Evolutionary conservation across 2,113 vertebrate genomes (phyloP), one percentile per base, ranked within the genome.

Genomic region (Tetrax tetrax): DNA sequence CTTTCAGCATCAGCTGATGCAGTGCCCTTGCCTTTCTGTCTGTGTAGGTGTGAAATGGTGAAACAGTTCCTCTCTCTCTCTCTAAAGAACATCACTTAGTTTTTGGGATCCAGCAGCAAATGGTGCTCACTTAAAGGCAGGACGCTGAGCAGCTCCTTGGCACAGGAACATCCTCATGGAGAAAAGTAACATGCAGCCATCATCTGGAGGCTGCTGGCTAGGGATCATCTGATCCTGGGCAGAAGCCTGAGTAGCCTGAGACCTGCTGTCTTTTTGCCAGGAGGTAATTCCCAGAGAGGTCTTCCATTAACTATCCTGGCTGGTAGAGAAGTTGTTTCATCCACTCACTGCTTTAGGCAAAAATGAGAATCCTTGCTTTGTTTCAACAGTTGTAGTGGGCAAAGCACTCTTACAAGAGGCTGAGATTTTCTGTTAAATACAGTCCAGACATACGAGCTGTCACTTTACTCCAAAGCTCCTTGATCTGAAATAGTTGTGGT

Each of bases 401-500:
- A 47, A 92, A 80, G 54, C n/a, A 14, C 12, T 3, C 28, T 89
- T 79, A 22, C 0, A 53, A 53, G 47, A 51, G 37, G 28, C 64
- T 76, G 61, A 91, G 33, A 82, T 69, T 79, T 93, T 57, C 41
- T n/a, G 53, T 75, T 83, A 90, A 82, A 51, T 78, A 38, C 20
- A 68, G 51, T 48, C 35, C 33, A 78, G 57, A 41, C 35, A 8
- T 57, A 28, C 17, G 92, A 81, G 48, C 57, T 75, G 22, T 81
- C 68, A 22, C 60, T 70, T 77, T 43, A 50, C 47, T 74, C 66
- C 78, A 56, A 74, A 88, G 10, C 33, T 83, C 31, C 43, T 83
- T 96, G 76, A 57, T 92, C 79, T 81, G 82, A 86, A 92, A 89
- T 81, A 93, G 68, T 43, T 90, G 83, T 93, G 83, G 64, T 94